Evolutionary conservation across 2,113 vertebrate species (phyloP).

Genomic region (Chamaetylas fuelleborni): DNA sequence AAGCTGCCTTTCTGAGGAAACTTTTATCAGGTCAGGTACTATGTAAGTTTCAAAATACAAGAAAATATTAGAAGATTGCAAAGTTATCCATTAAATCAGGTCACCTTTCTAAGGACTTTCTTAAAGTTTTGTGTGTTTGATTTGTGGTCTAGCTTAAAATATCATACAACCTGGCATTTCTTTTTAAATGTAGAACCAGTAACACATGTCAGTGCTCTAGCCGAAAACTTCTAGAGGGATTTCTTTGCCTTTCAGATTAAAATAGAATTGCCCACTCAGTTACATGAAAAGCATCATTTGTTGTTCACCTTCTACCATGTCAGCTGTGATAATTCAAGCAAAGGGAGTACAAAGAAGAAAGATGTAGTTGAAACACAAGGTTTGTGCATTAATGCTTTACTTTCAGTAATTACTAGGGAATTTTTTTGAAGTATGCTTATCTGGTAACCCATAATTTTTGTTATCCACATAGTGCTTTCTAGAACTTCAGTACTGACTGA

Average conservation of each 20-base stretch:
- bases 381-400: conserved; percentile 37
- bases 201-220: neutral
- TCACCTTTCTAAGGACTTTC: neutral
- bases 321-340: conserved; percentile 95
- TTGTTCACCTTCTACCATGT: conserved; percentile 95
- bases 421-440: neutral
- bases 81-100: neutral
- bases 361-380: conserved; percentile 92
- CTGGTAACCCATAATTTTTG: neutral
- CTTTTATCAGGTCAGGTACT: neutral
- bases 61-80: neutral
- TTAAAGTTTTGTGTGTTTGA: neutral
- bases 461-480: neutral
- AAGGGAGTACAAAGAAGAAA: conserved; percentile 95
- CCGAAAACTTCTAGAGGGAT: neutral
- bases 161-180: neutral
- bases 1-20: conserved; percentile 22
- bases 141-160: neutral
- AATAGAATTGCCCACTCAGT: conserved; percentile 93
- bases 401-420: neutral
- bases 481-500: neutral
- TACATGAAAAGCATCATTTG: conserved; percentile 93
- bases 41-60: neutral
- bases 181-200: neutral
- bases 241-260: conserved; percentile 82